Evolutionary conservation across 53 echinoderm and acorn worm species (phyloP).

Genomic region (Holothuria scabra): DNA sequence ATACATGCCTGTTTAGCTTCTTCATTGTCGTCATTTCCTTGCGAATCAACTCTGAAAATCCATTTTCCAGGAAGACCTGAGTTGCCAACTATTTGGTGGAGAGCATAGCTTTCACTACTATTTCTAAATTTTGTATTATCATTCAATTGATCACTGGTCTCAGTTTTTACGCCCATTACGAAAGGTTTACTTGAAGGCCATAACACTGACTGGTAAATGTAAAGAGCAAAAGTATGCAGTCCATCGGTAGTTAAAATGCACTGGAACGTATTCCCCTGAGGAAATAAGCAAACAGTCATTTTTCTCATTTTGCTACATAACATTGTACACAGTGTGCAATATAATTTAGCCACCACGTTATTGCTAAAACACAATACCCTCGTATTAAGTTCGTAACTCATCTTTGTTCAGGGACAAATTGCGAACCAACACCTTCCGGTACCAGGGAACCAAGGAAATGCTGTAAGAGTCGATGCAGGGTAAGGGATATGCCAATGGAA

Average conservation of each 20-base stretch:
- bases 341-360: too few species aligned
- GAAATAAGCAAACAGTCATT: background rate
- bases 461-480: too few species aligned
- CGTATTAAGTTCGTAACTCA: too few species aligned
- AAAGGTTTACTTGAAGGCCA: background rate
- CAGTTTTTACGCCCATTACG: background rate
- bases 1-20: background rate
- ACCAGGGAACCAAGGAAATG: too few species aligned
- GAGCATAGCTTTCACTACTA: background rate
- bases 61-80: conserved; percentile 30
- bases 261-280: conserved; percentile 1
- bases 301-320: too few species aligned
- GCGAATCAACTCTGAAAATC: conserved; percentile 21
- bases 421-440: too few species aligned
- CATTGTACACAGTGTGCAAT: too few species aligned
- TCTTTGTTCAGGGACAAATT: too few species aligned
- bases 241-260: conserved; percentile 24
- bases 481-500: too few species aligned
- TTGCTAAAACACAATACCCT: too few species aligned
- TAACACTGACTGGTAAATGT: background rate
- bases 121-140: background rate
- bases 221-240: conserved; percentile 2
- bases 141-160: background rate
- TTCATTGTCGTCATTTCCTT: background rate
- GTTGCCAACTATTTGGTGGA: conserved; percentile 9